Conservation (phyloP, 1,140 invertebrate species). For the Nephotettix cincticeps region DNA sequence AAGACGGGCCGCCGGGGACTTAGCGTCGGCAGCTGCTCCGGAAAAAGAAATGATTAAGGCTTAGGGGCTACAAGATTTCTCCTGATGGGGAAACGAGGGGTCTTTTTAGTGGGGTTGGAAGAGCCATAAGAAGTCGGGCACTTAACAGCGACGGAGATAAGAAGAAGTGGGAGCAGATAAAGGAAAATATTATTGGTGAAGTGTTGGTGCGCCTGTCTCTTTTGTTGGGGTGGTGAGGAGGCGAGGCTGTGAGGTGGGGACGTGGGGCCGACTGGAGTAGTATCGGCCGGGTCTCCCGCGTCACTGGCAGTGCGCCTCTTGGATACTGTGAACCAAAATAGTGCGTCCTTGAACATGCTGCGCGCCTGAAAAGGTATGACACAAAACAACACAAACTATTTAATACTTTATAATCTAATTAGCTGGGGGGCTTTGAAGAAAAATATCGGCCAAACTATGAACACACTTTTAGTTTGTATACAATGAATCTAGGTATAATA, state of each 20-base stretch:
- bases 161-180: conserved; percentile 3
- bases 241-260: neutral
- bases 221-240: neutral
- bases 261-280: too few species aligned
- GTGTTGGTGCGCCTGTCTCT: neutral
- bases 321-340: too few species aligned
- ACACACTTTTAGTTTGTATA: too few species aligned
- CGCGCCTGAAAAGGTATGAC: too few species aligned
- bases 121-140: neutral
- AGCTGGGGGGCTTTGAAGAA: too few species aligned
- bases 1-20: neutral
- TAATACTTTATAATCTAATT: too few species aligned
- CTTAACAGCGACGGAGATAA: neutral
- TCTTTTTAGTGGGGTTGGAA: neutral
- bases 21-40: neutral
- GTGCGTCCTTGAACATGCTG: too few species aligned
- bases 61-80: neutral
- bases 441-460: too few species aligned
- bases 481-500: too few species aligned
- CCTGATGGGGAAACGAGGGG: neutral
- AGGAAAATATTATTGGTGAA: conserved; percentile 12
- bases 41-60: conserved; percentile 5
- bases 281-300: too few species aligned
- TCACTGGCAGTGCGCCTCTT: too few species aligned
- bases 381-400: too few species aligned